Evolutionary conservation across 1,140 invertebrate genomes (phyloP).

Genomic region (Drosophila obscura): DNA sequence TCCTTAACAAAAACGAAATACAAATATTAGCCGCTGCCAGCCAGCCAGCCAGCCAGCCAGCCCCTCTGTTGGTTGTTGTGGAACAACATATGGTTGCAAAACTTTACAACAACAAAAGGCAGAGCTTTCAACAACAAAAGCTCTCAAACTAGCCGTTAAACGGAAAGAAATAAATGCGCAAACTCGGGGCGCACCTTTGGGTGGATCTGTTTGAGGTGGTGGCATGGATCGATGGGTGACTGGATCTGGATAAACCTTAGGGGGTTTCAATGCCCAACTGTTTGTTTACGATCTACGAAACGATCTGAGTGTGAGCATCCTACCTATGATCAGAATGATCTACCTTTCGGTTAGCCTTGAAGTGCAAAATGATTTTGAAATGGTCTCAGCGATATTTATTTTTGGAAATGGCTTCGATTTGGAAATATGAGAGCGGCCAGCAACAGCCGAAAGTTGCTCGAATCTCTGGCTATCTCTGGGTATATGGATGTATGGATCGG

Average conservation of each 20-base stretch:
- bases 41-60: constrained; percentile 8
- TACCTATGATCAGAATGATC: no score
- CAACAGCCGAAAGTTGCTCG: constrained; percentile 32
- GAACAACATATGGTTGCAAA: constrained; percentile 74
- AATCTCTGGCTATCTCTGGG: constrained; percentile 13
- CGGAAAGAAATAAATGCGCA: constrained; percentile 47
- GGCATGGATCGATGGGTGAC: neutral
- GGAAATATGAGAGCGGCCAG: constrained; percentile 70
- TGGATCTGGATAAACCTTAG: constrained; percentile 1
- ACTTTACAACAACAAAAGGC: constrained; percentile 34
- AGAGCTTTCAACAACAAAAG: constrained; percentile 44
- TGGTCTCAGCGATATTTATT: constrained; percentile 64
- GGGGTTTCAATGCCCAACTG: neutral
- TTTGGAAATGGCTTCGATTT: constrained; percentile 75
- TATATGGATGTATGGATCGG: no score
- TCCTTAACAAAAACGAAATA: constrained; percentile 18
- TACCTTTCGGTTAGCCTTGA: constrained; percentile 41
- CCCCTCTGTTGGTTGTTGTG: constrained; percentile 26
- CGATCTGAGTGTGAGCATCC: no score
- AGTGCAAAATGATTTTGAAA: constrained; percentile 59
- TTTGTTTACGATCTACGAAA: neutral
- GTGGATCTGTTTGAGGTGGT: neutral
- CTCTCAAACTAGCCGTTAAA: constrained; percentile 22
- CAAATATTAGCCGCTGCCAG: constrained; percentile 60
- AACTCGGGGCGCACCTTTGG: constrained; percentile 56